These are phyloP conservation scores for Ormia ochracea DNA, from an alignment of 2,888 invertebrate species.

Conservation along the genomic window DNA sequence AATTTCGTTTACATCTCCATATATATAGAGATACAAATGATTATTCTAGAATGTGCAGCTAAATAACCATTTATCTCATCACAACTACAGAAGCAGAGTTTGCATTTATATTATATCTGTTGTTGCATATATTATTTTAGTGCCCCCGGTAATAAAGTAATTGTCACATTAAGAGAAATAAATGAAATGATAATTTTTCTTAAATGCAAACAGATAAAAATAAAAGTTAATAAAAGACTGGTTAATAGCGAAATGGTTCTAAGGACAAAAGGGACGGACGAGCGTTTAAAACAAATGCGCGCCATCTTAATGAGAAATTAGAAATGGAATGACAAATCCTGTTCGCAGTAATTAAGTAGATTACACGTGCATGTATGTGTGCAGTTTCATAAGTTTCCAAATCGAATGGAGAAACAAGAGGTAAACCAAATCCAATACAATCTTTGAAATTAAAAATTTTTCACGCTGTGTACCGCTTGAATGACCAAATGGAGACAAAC, in stretches of 20 bases:
- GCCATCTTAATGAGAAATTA: neutral
- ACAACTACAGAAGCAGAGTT: neutral
- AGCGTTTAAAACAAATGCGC: too few species aligned
- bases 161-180: constrained; percentile 43
- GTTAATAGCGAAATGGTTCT: constrained; percentile 1
- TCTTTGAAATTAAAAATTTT: too few species aligned
- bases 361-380: too few species aligned
- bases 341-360: too few species aligned
- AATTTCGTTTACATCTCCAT: too few species aligned
- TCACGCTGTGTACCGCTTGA: too few species aligned
- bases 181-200: constrained; percentile 33
- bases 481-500: too few species aligned
- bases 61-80: neutral
- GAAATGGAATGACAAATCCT: neutral
- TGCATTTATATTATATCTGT: neutral
- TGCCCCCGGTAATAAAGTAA: constrained; percentile 42
- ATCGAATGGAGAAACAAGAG: too few species aligned
- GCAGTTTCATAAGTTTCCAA: too few species aligned
- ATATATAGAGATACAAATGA: too few species aligned
- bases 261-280: neutral
- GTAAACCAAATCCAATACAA: too few species aligned
- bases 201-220: constrained; percentile 20
- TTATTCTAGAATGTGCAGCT: too few species aligned
- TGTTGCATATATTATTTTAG: neutral
- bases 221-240: neutral